Evolutionary conservation across 1,140 invertebrate genomes (phyloP), one percentile per base, ranked within the genome.

Genomic region (Cyclargus thomasi): DNA sequence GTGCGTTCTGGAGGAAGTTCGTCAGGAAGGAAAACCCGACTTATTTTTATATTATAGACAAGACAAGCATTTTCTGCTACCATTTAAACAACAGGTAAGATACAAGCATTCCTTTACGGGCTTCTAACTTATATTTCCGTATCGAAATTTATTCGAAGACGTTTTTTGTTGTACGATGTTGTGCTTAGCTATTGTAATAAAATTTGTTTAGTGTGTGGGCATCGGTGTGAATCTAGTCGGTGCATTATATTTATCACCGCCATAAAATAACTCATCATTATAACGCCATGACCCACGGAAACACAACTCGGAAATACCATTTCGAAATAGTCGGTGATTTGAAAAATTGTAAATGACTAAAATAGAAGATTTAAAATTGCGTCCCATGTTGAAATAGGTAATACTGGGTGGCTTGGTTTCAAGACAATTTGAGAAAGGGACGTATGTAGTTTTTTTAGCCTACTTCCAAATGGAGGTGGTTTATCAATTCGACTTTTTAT

Each of bases 121-220:
- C 39, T 47, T 11, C 14, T 47, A 47, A 14, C 14, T 47, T 47
- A 14, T 35, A 35, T 47, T 47, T 47, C 3, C 39, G 39, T 14
- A 14, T 14, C 39, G 14, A 16, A 47, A 47, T 47, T 47, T 47
- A 47, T 47, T 47, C 14, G 39, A 14, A 16, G 39, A 47, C 39
- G 6, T 47, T 47, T 0, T 47, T 47, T 47, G 39, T 47, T 16
- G 39, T 16, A 47, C 3, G 39, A 14, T 47, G 39, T 47, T 14
- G 14, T 21, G 55, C n/a, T n/a, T 59, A 20, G 20, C 18, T 21
- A 59, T 59, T 59, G 55, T 20, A 59, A 21, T 59, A 59, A 59
- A 59, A 59, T 59, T 59, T 22, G 17, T 59, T 20, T 59, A 20
- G 55, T 55, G 53, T 59, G 55, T 59, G 55, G 17, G 55, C 55